Evolutionary conservation across 2,113 vertebrate genomes (phyloP), one percentile per base, ranked within the genome.

Genomic region (Rhadina sibilatrix): DNA sequence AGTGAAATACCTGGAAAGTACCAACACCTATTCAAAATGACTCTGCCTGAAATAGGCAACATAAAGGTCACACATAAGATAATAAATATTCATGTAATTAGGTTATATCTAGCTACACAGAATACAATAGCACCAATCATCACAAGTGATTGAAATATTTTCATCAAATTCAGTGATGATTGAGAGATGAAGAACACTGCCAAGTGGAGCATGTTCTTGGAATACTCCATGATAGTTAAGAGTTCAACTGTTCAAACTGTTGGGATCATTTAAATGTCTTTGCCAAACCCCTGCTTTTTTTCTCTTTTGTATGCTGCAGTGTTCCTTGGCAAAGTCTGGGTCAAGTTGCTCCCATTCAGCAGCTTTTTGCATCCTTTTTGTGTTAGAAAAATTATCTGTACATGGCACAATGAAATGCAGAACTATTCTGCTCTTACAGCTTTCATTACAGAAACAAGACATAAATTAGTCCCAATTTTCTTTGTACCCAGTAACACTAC

Each of bases 21-120:
- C n/a, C 22, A 93, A 27, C 61, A 82, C 53, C 54, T 87, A 8
- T 72, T 91, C 20, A 60, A 31, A 90, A 59, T 56, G 0, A 35
- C 38, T 80, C 20, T 94, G 25, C 60, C 66, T 87, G 40, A 54
- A 88, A 92, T 76, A 90, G 72, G 59, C 30, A 83, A 59, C 54
- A 50, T 57, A 92, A 96, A 94, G 88, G 83, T 96, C 92, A 79
- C 46, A 71, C 25, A 68, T 74, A 27, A 52, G 35, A 75, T 90
- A 71, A 87, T 95, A 96, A 97, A 96, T 96, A 96, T 96, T 96
- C 87, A 96, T 94, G 94, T 89, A 94, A 96, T 97, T 94, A 96
- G 50, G 68, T 96, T 93, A 87, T 89, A 76, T 90, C 78, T 61
- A 93, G 72, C 86, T 82, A 60, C 49, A 66, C 9, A 71, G 49